Base-by-base conservation (phyloP, 1,140 invertebrate species). In the Heliconius himera region DNA sequence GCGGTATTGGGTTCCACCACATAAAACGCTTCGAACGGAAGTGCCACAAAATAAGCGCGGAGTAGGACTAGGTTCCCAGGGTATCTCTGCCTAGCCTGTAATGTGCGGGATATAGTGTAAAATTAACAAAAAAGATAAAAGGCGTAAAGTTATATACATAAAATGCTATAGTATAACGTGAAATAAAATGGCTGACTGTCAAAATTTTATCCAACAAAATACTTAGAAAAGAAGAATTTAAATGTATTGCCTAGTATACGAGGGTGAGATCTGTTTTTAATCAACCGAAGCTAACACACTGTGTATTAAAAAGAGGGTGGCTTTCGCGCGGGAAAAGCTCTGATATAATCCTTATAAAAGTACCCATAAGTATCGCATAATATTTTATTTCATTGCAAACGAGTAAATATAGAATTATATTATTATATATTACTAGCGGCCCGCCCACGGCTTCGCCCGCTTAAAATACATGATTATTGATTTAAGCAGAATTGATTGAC, bases 301-400 rank as follows among this genome's bases (percentile, higher is more conserved):
- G 22, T 66, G 13, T 26, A 22, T 13, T 66, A 29, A 66, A 29
- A 66, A 66, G 60, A 66, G 60, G 60, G 60, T 66, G 26, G 26
- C 8, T 22, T 66, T 66, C 11, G 60, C 8, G 60, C 11, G 11
- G 11, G 3, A 66, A 29, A 29, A 66, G 22, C 60, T 66, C 3
- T 66, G 26, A 29, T 29, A 66, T 66, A 29, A 66, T 66, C 8
- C 29, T 66, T 66, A 66, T 66, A 29, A 66, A 66, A 66, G 60
- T 26, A 66, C 3, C 11, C 6, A 20, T 51, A 51, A 6, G 18
- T 51, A 66, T 66, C 22, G 3, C 60, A 66, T 66, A 29, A 5
- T 29, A 1, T 66, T 66, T 29, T 29, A 29, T 13, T 56, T 56
- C 9, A 3, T 56, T 20, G n/a, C n/a, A 22, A 22, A n/a, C 9